Conservation (phyloP, 1,140 invertebrate species). For the Sarcophaga peregrina region DNA sequence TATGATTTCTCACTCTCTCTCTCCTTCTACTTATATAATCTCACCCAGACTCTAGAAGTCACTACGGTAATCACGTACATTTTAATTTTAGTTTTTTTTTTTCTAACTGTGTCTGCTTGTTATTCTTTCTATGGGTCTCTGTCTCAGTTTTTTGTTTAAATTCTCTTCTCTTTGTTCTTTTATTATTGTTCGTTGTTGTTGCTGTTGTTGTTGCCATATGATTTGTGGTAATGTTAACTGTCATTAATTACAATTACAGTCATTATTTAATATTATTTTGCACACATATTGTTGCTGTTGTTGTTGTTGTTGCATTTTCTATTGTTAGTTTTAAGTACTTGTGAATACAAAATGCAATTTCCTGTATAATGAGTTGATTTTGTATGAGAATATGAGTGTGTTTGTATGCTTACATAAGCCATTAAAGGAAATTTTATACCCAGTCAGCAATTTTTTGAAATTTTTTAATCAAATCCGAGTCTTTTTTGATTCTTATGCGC, state of each 20-base stretch:
- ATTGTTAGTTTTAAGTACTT: neutral
- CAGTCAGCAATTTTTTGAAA: no score
- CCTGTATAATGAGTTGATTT: conserved; percentile 2
- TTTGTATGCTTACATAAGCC: neutral
- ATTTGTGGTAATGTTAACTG: conserved; percentile 35
- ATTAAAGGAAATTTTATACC: neutral
- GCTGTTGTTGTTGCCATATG: conserved; percentile 10
- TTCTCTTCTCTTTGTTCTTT: neutral
- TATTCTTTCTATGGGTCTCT: neutral
- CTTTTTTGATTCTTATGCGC: no score
- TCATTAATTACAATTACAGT: conserved; percentile 35
- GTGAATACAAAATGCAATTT: conserved; percentile 9
- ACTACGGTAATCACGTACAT: neutral
- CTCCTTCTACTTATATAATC: neutral
- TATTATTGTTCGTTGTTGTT: neutral
- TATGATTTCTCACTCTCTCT: no score
- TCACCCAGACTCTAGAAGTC: neutral
- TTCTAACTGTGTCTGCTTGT: neutral
- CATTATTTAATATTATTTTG: conserved; percentile 36
- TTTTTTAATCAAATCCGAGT: no score
- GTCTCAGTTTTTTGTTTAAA: no score
- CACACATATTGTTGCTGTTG: neutral
- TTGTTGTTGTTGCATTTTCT: neutral
- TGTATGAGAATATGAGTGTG: neutral
- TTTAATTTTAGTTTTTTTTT: neutral